A percentile compares a stretch with the other conserved stretches of the same genome.
These are phyloP conservation scores for Cheilosia urbana DNA, from an alignment of 2,888 invertebrate species.

Conservation along the genomic window DNA sequence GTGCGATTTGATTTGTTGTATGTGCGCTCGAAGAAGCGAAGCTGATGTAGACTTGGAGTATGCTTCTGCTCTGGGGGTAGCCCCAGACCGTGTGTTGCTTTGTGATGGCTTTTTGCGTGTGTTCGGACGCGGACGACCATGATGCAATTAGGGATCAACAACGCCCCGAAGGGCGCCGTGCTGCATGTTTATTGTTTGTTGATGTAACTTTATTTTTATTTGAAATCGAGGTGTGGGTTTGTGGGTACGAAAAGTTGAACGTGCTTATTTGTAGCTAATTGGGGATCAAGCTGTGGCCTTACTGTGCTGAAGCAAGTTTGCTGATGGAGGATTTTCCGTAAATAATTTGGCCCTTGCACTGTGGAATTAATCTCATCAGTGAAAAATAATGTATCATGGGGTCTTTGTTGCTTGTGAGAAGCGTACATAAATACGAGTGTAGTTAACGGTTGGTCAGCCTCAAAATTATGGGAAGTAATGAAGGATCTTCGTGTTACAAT, in stretches of 20 bases:
- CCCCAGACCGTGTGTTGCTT: constrained; percentile 9
- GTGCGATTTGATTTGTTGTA: constrained; percentile 56
- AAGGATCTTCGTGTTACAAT: too few relatives aligned
- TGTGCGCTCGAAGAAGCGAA: background rate
- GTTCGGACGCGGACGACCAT: constrained; percentile 39
- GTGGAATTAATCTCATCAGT: constrained; percentile 11
- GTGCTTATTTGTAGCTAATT: constrained; percentile 45
- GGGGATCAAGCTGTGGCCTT: constrained; percentile 27
- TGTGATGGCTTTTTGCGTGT: constrained; percentile 18
- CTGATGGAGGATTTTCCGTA: constrained; percentile 6
- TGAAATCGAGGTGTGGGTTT: constrained; percentile 35
- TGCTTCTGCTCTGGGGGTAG: constrained; percentile 20
- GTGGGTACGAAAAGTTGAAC: constrained; percentile 32
- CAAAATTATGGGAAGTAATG: too few relatives aligned
- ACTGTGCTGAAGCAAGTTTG: background rate
- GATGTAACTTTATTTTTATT: constrained; percentile 58
- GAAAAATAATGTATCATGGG: background rate
- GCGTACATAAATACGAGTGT: too few relatives aligned
- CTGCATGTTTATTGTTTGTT: constrained; percentile 68
- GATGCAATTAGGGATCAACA: constrained; percentile 61
- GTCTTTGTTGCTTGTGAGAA: too few relatives aligned
- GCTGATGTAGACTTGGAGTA: constrained; percentile 1
- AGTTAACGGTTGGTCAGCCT: too few relatives aligned
- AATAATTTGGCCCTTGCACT: background rate
- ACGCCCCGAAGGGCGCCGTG: constrained; percentile 59